phyloP scores from a whole-genome alignment of 2,113 vertebrate genomes.

The Misgurnus anguillicaudatus region DNA sequence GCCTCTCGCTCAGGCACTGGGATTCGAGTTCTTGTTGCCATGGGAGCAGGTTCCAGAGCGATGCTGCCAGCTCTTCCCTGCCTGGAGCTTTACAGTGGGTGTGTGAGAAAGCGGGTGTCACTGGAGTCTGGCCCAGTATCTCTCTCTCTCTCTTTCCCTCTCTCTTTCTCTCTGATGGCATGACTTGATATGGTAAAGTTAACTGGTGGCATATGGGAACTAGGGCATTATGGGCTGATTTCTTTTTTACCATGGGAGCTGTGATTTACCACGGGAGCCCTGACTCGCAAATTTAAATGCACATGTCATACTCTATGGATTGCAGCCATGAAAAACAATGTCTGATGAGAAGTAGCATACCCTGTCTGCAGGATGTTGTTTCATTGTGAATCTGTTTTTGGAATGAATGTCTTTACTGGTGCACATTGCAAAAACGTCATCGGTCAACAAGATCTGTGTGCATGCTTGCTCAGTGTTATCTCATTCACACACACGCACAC shows the following conservation, averaged over 20 bases:
- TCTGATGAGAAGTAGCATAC: neutral
- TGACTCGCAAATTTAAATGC: neutral
- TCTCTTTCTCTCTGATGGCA: slow-evolving; percentile 17
- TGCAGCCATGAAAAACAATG: neutral
- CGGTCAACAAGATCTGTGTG: slow-evolving; percentile 8
- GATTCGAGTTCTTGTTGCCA: slow-evolving; percentile 39
- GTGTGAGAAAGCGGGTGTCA: slow-evolving; percentile 22
- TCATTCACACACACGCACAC: neutral
- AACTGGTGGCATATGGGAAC: neutral
- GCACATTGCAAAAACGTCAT: neutral
- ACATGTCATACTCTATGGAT: neutral
- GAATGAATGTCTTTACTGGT: neutral
- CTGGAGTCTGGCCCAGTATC: slow-evolving; percentile 6
- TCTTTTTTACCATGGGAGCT: slow-evolving; percentile 14
- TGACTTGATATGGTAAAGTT: slow-evolving; percentile 28
- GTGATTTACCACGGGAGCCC: slow-evolving; percentile 1
- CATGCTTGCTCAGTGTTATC: neutral
- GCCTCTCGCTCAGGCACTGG: neutral
- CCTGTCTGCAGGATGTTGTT: neutral
- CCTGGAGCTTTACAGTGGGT: slow-evolving; percentile 18
- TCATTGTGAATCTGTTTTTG: slow-evolving; percentile 4
- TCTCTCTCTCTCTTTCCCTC: neutral
- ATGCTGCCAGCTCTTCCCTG: slow-evolving; percentile 29
- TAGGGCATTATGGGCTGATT: neutral
- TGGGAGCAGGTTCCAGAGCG: slow-evolving; percentile 26